phyloP scores from a whole-genome alignment of 64 coral and sea anemone species.

The Porites australiensis region DNA sequence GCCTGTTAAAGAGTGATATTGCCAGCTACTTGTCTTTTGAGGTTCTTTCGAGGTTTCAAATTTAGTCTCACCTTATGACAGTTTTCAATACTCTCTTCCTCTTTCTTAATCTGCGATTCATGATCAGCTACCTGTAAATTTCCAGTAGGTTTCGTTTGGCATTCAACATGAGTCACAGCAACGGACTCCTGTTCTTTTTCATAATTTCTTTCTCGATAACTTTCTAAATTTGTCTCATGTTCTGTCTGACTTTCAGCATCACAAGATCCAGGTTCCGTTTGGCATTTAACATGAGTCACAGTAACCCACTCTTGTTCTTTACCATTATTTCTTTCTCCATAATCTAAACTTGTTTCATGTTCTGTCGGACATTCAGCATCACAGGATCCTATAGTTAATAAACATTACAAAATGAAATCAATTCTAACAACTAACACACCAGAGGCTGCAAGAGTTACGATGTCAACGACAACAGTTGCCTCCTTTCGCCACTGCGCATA shows the following conservation, averaged over 20 bases:
- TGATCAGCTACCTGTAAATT: neutral
- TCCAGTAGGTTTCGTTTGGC: neutral
- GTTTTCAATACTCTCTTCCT: neutral
- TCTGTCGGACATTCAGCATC: conserved; percentile 40
- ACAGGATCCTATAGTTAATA: conserved; percentile 6
- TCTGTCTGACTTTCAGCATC: conserved; percentile 40
- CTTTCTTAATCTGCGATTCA: neutral
- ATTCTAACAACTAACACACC: too few relatives aligned
- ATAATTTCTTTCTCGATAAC: too few relatives aligned
- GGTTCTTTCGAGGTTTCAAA: neutral
- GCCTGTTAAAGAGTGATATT: neutral
- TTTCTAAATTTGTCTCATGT: too few relatives aligned
- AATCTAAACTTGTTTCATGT: neutral
- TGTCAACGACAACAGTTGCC: too few relatives aligned
- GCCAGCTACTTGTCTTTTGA: neutral
- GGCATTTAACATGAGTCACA: neutral
- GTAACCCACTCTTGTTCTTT: too few relatives aligned
- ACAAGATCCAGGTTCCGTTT: conserved; percentile 13
- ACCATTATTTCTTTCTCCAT: neutral
- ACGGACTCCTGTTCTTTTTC: too few relatives aligned
- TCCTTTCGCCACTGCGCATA: too few relatives aligned
- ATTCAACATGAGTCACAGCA: neutral
- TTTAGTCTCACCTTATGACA: neutral
- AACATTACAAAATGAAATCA: too few relatives aligned
- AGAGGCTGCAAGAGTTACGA: too few relatives aligned